These are phyloP conservation scores for Geotrypetes seraphini DNA, from an alignment of 2,797 vertebrate genomes.

Conservation along the genomic window DNA sequence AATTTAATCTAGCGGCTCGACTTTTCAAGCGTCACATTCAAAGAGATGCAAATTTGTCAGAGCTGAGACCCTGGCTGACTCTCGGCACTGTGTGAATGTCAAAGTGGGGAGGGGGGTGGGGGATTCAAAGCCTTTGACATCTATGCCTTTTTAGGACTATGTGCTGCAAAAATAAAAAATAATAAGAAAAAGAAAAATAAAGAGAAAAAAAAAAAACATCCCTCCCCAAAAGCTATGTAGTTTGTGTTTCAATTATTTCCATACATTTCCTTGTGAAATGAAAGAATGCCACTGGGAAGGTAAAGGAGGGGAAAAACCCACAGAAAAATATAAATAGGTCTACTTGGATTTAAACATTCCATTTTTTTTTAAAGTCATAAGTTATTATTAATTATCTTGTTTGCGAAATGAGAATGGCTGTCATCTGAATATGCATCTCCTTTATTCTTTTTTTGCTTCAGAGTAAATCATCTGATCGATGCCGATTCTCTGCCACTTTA, in stretches of 20 bases:
- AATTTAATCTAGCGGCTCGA: slow-evolving; percentile 94
- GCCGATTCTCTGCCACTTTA: too few relatives aligned
- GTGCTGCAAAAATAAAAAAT: slow-evolving; percentile 43
- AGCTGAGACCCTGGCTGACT: slow-evolving; percentile 82
- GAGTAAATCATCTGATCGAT: too few relatives aligned
- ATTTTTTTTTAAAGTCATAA: too few relatives aligned
- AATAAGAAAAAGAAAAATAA: slow-evolving; percentile 4
- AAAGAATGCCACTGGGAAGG: slow-evolving; percentile 54
- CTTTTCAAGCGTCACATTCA: slow-evolving; percentile 88
- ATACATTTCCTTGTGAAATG: slow-evolving; percentile 65
- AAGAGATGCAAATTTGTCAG: slow-evolving; percentile 94
- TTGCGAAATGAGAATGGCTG: too few relatives aligned
- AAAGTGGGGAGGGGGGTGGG: too few relatives aligned
- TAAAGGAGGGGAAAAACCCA: slow-evolving; percentile 34
- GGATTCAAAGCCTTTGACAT: slow-evolving; percentile 73
- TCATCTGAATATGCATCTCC: too few relatives aligned
- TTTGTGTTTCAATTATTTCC: slow-evolving; percentile 63
- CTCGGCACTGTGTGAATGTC: slow-evolving; percentile 77
- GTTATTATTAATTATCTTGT: too few relatives aligned
- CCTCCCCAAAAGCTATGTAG: slow-evolving; percentile 64
- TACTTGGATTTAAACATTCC: slow-evolving; percentile 8
- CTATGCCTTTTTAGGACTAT: slow-evolving; percentile 55
- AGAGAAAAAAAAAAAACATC: slow-evolving; percentile 39
- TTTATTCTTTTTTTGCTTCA: too few relatives aligned
- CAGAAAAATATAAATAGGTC: slow-evolving; percentile 25